These are phyloP conservation scores for Litoditis marina DNA, from an alignment of 2,888 invertebrate genomes.

Conservation along the genomic window DNA sequence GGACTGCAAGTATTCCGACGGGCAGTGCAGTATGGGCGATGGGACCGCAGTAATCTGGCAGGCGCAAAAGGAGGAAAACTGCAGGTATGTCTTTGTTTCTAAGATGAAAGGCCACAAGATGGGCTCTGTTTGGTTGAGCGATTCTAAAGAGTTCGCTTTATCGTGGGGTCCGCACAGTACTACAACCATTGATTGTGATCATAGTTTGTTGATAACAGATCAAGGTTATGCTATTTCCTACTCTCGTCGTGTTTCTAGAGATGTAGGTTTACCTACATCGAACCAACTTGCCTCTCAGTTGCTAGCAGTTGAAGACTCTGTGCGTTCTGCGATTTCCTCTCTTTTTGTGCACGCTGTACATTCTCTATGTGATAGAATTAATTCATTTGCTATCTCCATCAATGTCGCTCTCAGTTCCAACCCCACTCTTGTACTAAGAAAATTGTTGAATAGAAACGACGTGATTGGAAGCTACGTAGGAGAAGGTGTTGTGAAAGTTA, in stretches of 20 bases:
- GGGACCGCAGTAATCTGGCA: neutral
- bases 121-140: neutral
- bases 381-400: neutral
- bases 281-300: slow-evolving; percentile 12
- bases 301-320: slow-evolving; percentile 2
- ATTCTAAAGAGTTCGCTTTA: neutral
- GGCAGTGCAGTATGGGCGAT: neutral
- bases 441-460: neutral
- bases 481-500: neutral
- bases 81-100: neutral
- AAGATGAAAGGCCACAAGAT: neutral
- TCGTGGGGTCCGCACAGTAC: neutral
- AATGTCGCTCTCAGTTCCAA: neutral
- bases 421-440: slow-evolving; percentile 3
- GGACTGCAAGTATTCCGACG: neutral
- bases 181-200: neutral
- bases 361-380: neutral
- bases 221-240: neutral
- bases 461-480: slow-evolving; percentile 9
- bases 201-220: neutral
- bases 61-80: neutral
- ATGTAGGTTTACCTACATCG: slow-evolving; percentile 1
- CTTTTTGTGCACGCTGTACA: neutral
- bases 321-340: neutral
- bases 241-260: neutral